Evolutionary conservation across 1,140 invertebrate species (phyloP), one percentile per base, ranked within the genome.

Genomic region (Potamilus streckersoni): DNA sequence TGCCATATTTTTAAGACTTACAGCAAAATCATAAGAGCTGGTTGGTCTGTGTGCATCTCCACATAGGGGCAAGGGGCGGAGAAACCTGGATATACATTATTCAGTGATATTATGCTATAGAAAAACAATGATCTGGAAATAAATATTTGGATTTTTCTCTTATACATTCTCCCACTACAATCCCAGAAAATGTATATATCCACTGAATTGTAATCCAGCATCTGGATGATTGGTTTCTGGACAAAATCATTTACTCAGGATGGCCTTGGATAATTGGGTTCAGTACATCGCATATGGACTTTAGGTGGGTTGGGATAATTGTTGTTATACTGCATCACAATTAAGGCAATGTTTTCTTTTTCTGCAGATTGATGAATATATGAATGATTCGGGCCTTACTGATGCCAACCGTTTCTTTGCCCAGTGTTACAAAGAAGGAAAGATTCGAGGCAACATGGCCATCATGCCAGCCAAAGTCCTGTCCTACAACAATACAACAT

Each of bases 301-400:
- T 4, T 4, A 31, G 27, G 27, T 31, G 27, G 27, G 27, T 31
- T 31, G 27, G 27, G 27, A 31, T 31, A 31, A 31, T 31, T 31
- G 27, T 1, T 31, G 2, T 31, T 31, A 31, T 31, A 31, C 4
- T 31, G 27, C 27, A 31, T 31, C 27, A 31, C 27, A 2, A 31
- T 58, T 58, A 63, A 27, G 11, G n/a, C 15, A 49, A 11, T 38
- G 63, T 17, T 23, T 64, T 73, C 74, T 77, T 83, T 61, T 87
- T 73, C 80, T 80, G 82, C 81, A 93, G 92, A 73, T 96, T 55
- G 91, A 93, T 57, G 94, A 95, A 79, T 96, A 94, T 85, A 83
- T 93, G 19, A 88, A 91, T 49, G 93, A 95, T 91, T 93, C 94
- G 11, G 89, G 94, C 80, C 93, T 96, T 13, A 93, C 95, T 81